phyloP scores from a whole-genome alignment of 2,113 vertebrate genomes.

The Rhinichthys klamathensis region DNA sequence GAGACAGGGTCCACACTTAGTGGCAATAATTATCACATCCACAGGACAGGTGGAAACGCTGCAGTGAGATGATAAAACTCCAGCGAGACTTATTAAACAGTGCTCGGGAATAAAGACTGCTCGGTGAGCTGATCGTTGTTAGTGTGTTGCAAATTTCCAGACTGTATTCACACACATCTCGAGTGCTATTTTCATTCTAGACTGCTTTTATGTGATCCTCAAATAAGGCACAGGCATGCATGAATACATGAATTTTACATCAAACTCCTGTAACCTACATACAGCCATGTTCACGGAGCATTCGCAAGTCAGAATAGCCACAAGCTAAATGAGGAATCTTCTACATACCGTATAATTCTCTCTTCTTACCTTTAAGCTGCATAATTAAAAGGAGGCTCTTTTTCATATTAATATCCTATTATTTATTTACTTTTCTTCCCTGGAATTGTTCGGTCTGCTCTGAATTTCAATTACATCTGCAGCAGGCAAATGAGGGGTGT shows the following conservation, averaged over 20 bases:
- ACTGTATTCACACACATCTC: neutral
- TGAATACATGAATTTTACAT: conserved; percentile 13
- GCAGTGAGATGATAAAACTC: conserved; percentile 63
- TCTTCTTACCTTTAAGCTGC: conserved; percentile 70
- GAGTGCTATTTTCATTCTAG: conserved; percentile 3
- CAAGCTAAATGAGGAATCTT: neutral
- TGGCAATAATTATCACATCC: conserved; percentile 75
- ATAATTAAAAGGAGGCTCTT: conserved; percentile 73
- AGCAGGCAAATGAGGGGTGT: conserved; percentile 46
- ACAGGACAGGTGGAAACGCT: conserved; percentile 56
- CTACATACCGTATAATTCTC: conserved; percentile 61
- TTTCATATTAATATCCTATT: conserved; percentile 64
- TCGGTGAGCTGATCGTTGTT: conserved; percentile 3
- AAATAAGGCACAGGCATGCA: neutral
- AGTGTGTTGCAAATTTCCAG: conserved; percentile 1
- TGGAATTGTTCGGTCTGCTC: conserved; percentile 47
- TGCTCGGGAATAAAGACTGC: conserved; percentile 67
- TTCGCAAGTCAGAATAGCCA: neutral
- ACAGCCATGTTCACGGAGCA: neutral
- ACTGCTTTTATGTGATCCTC: neutral
- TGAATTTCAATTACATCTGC: conserved; percentile 59
- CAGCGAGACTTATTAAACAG: conserved; percentile 56
- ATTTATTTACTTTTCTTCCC: conserved; percentile 65
- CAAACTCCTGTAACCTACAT: conserved; percentile 7
- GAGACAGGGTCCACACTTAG: conserved; percentile 69